phyloP scores from a whole-genome alignment of 2,888 invertebrate genomes.

The Sussaba pulchella region DNA sequence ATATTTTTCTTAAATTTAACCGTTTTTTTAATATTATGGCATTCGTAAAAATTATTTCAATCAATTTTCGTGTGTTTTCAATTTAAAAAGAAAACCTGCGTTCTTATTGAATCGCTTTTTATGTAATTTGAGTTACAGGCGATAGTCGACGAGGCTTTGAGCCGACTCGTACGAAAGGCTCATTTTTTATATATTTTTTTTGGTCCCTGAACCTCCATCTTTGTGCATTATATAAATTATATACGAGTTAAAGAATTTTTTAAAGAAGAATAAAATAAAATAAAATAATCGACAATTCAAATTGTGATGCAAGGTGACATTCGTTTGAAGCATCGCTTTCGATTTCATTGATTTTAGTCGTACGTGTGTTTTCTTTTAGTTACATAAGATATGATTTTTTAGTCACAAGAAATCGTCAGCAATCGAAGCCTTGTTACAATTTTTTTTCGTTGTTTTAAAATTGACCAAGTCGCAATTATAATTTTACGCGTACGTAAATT shows the following conservation, averaged over 20 bases:
- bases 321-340: not conserved
- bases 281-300: not conserved
- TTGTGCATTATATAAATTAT: conserved; percentile 45
- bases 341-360: not conserved
- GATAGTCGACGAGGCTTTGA: conserved; percentile 28
- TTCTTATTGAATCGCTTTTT: no score
- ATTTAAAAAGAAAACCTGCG: no score
- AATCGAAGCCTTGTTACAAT: conserved; percentile 36
- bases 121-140: conserved; percentile 55
- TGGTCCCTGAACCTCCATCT: conserved; percentile 79
- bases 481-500: no score
- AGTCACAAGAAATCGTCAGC: conserved; percentile 43
- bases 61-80: no score
- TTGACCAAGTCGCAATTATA: no score
- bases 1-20: no score
- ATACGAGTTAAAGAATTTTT: not conserved
- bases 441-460: no score
- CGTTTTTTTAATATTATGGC: no score
- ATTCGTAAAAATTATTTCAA: no score
- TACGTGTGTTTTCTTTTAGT: not conserved
- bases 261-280: no score
- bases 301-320: not conserved
- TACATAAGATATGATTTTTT: not conserved
- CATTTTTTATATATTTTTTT: no score
- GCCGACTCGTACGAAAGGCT: conserved; percentile 69